Conservation (phyloP, 2,888 invertebrate genomes). For the Aphodius granarius region DNA sequence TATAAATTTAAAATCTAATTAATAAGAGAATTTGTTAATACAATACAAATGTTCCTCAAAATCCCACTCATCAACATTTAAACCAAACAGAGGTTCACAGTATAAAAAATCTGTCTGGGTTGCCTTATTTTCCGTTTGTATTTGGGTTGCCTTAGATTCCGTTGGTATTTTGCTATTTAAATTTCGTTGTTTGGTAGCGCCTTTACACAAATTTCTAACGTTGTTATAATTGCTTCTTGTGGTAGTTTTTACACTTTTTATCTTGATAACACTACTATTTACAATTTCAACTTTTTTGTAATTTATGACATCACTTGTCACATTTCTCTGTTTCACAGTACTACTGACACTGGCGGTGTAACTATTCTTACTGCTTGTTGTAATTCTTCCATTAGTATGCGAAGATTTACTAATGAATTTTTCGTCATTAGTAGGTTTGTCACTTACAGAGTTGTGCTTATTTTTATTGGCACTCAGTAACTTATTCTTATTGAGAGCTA, state of each 20-base stretch:
- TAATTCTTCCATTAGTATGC: background rate
- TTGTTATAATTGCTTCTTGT: background rate
- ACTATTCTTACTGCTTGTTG: background rate
- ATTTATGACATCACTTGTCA: no score
- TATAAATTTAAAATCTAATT: background rate
- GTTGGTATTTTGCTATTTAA: background rate
- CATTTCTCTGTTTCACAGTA: background rate
- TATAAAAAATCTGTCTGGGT: background rate
- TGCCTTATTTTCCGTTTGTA: background rate
- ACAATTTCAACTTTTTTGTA: no score
- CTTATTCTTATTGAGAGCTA: background rate
- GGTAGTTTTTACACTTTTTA: no score
- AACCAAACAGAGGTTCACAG: background rate
- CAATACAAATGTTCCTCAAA: background rate
- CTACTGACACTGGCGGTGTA: background rate
- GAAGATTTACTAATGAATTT: background rate
- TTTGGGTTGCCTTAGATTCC: background rate
- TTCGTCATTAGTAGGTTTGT: background rate
- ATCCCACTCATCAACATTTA: slow-evolving; percentile 4
- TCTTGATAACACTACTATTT: background rate
- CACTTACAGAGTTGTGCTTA: background rate
- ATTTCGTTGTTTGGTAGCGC: background rate
- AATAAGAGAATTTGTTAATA: background rate
- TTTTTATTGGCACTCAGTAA: background rate
- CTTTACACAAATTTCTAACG: background rate